phyloP scores from a whole-genome alignment of 2,888 invertebrate genomes.

The Folsomia manolachei region DNA sequence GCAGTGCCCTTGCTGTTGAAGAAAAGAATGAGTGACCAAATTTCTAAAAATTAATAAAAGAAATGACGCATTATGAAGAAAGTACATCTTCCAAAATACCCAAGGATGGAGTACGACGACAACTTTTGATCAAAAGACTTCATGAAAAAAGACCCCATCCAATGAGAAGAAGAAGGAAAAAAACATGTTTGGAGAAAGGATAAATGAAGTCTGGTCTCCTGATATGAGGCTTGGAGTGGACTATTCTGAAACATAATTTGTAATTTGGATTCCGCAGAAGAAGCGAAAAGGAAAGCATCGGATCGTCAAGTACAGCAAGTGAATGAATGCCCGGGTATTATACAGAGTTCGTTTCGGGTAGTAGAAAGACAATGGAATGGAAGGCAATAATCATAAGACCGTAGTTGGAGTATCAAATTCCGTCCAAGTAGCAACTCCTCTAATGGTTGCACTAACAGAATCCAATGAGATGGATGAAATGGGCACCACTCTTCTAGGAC shows the following conservation, averaged over 20 bases:
- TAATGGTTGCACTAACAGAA: constrained; percentile 12
- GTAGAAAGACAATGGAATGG: constrained; percentile 4
- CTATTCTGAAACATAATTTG: not conserved
- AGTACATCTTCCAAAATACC: no score
- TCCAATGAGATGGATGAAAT: constrained; percentile 21
- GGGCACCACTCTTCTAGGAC: no score
- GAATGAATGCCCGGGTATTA: not conserved
- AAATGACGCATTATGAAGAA: no score
- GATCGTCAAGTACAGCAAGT: no score
- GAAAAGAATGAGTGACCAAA: no score
- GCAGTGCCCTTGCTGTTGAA: no score
- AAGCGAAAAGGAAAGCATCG: constrained; percentile 4
- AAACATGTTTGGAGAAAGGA: not conserved
- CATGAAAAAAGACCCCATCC: no score
- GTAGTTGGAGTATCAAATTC: constrained; percentile 12
- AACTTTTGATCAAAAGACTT: no score
- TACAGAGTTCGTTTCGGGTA: not conserved
- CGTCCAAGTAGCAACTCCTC: constrained; percentile 13
- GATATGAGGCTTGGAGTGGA: not conserved
- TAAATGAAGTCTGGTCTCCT: not conserved
- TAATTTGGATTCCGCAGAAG: constrained; percentile 19
- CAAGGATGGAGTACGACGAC: no score
- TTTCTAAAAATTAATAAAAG: no score
- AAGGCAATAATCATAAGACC: constrained; percentile 16
- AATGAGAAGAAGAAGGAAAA: not conserved